Conservation (phyloP, 2,888 invertebrate genomes). For the Druceiella hillmani region DNA sequence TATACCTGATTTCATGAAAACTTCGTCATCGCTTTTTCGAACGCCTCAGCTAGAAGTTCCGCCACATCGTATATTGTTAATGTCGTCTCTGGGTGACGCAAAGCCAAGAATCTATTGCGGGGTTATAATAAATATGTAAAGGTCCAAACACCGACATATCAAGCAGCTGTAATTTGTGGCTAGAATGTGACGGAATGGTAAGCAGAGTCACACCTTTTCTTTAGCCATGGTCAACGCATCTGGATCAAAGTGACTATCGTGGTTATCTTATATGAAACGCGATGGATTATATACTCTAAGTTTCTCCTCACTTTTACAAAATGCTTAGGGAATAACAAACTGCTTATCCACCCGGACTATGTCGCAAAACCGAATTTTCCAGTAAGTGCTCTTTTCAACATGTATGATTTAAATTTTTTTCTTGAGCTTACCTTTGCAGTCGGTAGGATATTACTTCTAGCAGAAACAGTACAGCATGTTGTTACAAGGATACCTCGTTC, state of each 20-base stretch:
- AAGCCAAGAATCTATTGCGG: conserved; percentile 26
- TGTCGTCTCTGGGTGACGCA: conserved; percentile 29
- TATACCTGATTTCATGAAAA: conserved; percentile 26
- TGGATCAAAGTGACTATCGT: conserved; percentile 28
- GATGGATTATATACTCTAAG: conserved; percentile 22
- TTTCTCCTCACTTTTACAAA: conserved; percentile 26
- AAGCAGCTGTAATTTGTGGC: conserved; percentile 32
- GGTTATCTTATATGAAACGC: conserved; percentile 30
- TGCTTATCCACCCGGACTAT: conserved; percentile 29
- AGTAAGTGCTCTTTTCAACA: conserved; percentile 30
- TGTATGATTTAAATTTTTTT: conserved; percentile 27
- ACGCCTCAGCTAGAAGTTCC: conserved; percentile 19
- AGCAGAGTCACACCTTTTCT: conserved; percentile 31
- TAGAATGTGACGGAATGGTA: conserved; percentile 34
- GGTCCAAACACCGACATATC: conserved; percentile 31
- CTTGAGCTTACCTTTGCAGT: conserved; percentile 31
- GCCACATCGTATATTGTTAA: conserved; percentile 30
- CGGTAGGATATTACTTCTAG: conserved; percentile 27
- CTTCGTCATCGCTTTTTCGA: conserved; percentile 24
- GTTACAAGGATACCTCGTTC: conserved; percentile 30
- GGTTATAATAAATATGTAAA: conserved; percentile 27
- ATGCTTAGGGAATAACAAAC: conserved; percentile 27
- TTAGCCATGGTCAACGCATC: conserved; percentile 27
- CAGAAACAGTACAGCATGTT: conserved; percentile 28
- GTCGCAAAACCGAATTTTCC: conserved; percentile 30